phyloP scores from a whole-genome alignment of 2,888 invertebrate genomes.

The Clanis bilineata region DNA sequence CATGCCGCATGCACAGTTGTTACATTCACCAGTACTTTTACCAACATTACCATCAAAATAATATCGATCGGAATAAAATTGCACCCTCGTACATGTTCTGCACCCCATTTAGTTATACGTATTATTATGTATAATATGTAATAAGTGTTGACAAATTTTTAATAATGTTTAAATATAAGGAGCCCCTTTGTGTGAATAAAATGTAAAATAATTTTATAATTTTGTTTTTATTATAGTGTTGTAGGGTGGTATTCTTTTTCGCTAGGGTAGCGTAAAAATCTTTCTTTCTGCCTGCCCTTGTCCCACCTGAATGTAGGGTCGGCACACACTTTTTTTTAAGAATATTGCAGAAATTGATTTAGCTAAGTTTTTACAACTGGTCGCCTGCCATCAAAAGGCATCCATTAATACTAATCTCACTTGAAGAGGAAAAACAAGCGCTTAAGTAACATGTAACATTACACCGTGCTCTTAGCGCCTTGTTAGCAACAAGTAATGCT shows the following conservation, averaged over 20 bases:
- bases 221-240: no score
- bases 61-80: background rate
- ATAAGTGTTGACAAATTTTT: slow-evolving; percentile 2
- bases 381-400: no score
- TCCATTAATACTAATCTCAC: background rate
- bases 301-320: no score
- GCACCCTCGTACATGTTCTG: background rate
- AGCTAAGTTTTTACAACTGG: no score
- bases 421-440: background rate
- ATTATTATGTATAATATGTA: background rate
- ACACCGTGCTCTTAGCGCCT: background rate
- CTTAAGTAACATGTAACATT: background rate
- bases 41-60: background rate
- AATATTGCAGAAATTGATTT: no score
- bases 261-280: no score
- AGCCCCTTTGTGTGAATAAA: background rate
- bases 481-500: background rate
- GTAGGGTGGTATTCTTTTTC: no score
- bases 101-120: background rate
- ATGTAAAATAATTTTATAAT: no score
- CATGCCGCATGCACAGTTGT: background rate
- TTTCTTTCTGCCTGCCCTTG: no score
- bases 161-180: background rate
- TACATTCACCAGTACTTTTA: background rate
- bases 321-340: no score